Base-by-base conservation (phyloP, 1,140 invertebrate genomes). In the Tenebrio molitor region DNA sequence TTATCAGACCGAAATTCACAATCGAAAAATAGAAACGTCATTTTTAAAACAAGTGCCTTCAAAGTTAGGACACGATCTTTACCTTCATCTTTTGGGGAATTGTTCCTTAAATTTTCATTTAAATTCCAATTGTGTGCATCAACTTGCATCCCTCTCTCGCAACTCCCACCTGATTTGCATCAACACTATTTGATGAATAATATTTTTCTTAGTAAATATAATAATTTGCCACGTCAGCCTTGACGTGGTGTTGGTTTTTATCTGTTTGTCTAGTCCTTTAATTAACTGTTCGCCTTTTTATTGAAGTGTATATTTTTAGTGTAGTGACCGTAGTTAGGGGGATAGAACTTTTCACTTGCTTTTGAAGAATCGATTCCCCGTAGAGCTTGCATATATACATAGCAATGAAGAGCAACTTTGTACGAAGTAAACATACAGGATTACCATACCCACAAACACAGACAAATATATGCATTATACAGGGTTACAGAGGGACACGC, bases 391-490 rank as follows among this genome's bases (percentile, higher is more conserved):
- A 72, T 72, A 72, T 72, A 72, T 72, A 64, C 70, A 72, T 72
- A 72, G 41, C 62, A 67, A 72, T 72, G 70, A 72, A 58, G 42
- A 67, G 62, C 70, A 72, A 67, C 70, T 72, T 64, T 69, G 70
- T 72, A 72, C 63, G 53, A 21, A 65, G 63, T 65, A 72, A 72
- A 71, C 69, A 71, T 42, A 71, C 46, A 36, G 69, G 62, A 72
- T 72, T 72, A 72, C 70, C 70, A 67, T 72, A 72, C 63, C 62
- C 70, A 67, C 70, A 64, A 72, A 64, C 70, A 72, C 70, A 72
- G 39, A 72, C 70, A 67, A 72, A 72, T 72, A 72, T 65, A 72
- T 72, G 62, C 62, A 72, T 72, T 72, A 72, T 72, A 64, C 70
- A 71, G 41, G 42, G 64, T 42, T 66, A 44, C 64, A 42, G 33